Evolutionary conservation across 1,140 invertebrate species (phyloP).

Genomic region (Batillaria attramentaria): DNA sequence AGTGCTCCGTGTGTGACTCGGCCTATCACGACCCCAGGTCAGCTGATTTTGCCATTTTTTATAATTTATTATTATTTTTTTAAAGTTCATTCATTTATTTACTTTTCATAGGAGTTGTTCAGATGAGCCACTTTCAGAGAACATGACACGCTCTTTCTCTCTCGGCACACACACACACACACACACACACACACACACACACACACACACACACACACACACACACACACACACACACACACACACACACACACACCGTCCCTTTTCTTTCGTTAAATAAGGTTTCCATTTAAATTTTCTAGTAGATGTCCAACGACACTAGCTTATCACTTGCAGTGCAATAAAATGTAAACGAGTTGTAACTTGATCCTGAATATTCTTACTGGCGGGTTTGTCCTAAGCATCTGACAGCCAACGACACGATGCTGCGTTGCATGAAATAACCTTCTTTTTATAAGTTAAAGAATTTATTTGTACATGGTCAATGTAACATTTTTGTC

Average conservation of each 20-base stretch:
- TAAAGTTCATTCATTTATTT: not conserved
- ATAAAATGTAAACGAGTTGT: too few species aligned
- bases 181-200: constrained; percentile 4
- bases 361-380: too few species aligned
- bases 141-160: not conserved
- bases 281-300: not conserved
- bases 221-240: not conserved
- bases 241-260: not conserved
- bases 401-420: too few species aligned
- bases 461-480: too few species aligned
- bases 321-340: too few species aligned
- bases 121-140: not conserved
- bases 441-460: too few species aligned
- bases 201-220: not conserved
- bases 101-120: not conserved
- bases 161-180: not conserved
- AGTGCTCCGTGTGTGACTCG: not conserved
- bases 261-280: not conserved
- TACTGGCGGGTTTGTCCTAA: too few species aligned
- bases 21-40: too few species aligned
- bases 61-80: not conserved
- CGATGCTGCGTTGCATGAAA: too few species aligned
- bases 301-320: not conserved
- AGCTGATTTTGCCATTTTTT: too few species aligned
- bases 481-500: too few species aligned